Conservation (phyloP, 2,888 invertebrate genomes). For the Endotricha flammealis region DNA sequence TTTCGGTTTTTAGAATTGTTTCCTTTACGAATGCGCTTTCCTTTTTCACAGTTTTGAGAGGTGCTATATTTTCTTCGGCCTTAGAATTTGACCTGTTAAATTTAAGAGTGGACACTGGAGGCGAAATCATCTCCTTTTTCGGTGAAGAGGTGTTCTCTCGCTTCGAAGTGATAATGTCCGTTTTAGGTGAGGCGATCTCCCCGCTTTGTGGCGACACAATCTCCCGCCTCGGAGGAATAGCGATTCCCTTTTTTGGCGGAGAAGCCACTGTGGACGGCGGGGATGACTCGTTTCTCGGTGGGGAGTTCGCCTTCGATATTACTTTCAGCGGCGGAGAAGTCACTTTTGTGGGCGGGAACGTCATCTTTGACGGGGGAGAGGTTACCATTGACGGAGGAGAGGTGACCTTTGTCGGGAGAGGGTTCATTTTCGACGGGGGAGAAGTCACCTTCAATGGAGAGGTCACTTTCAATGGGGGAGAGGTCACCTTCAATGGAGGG, state of each 20-base stretch:
- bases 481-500: constrained; percentile 11
- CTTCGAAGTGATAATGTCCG: constrained; percentile 17
- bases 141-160: constrained; percentile 18
- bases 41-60: constrained; percentile 26
- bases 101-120: constrained; percentile 25
- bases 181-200: too few species aligned
- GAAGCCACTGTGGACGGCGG: constrained; percentile 3
- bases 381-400: constrained; percentile 1
- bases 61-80: constrained; percentile 23
- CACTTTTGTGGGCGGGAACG: too few species aligned
- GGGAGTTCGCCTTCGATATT: constrained; percentile 16
- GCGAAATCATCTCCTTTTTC: constrained; percentile 23
- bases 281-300: constrained; percentile 13
- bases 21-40: constrained; percentile 36
- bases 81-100: constrained; percentile 23
- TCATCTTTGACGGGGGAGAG: not conserved
- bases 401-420: not conserved
- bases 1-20: constrained; percentile 32
- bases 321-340: constrained; percentile 7
- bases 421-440: constrained; percentile 12
- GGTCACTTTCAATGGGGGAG: constrained; percentile 3
- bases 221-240: constrained; percentile 6
- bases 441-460: constrained; percentile 14
- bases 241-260: constrained; percentile 1
- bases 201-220: constrained; percentile 7